Evolutionary conservation across 2,888 invertebrate genomes (phyloP), one percentile per base, ranked within the genome.

Genomic region (Monoplex corrugatus): DNA sequence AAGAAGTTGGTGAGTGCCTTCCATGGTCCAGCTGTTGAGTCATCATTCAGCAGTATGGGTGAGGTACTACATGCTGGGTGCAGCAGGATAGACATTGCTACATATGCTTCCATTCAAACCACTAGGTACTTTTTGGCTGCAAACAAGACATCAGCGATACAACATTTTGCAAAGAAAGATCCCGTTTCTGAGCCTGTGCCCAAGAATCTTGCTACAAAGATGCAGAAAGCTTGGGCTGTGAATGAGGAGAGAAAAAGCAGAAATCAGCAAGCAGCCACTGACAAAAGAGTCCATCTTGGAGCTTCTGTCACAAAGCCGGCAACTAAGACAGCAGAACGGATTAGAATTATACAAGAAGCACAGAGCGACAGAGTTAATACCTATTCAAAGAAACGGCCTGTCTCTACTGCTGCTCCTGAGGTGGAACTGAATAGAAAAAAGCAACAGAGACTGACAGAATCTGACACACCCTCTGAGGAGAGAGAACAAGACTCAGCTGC

Each of bases 1-100:
- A 68, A 28, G 68, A 68, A 68, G n/a, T 68, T 68, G 68, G 28
- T 68, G 68, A 68, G 68, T 68, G 68, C 68, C 13, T 68, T 68
- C 68, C 68, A 68, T 68, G 50, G 50, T 19, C 50, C 50, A 13
- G 50, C 50, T 50, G 50, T 50, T 10, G 50, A 50, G 50, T 10
- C 50, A 8, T 50, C 50, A 19, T 50, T 50, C 50, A 50, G 50
- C 50, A 50, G 50, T 19, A 50, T 50, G 68, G 68, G 68, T 68
- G 68, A 68, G 68, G n/a, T 68, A 28, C 68, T 68, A 6, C 68
- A 68, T 68, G 68, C 68, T 28, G 68, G 68, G 6, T 68, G 68
- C 23, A 68, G 68, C 28, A 68, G 68, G 28, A 68, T 68, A n/a
- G 68, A 68, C 68, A 1, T 68, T 28, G 68, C 19, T 6, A 68